phyloP scores from a whole-genome alignment of 2,113 vertebrate genomes.

The Lycaon pictus region DNA sequence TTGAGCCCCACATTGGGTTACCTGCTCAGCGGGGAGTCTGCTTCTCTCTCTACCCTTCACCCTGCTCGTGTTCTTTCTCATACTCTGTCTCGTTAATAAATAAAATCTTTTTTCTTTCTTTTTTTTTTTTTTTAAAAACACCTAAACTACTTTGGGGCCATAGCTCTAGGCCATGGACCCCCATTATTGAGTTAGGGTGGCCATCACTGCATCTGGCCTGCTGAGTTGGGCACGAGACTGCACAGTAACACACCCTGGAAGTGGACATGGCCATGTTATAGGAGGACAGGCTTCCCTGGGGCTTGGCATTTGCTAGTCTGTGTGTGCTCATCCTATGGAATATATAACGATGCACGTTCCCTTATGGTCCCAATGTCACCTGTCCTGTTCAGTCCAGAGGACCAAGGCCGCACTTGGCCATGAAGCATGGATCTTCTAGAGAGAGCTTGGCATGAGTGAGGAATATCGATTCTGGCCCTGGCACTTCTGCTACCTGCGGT shows the following conservation, averaged over 20 bases:
- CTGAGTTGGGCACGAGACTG: background rate
- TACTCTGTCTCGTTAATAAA: background rate
- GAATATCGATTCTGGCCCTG: background rate
- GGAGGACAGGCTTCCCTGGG: background rate
- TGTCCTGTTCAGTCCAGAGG: background rate
- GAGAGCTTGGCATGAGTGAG: background rate
- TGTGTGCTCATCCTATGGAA: too few species aligned
- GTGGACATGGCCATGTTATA: background rate
- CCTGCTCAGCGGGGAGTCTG: background rate
- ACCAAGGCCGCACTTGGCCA: background rate
- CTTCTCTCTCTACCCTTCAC: background rate
- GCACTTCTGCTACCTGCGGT: background rate
- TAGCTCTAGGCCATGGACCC: background rate
- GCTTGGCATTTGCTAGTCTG: background rate
- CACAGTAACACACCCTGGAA: background rate
- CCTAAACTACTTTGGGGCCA: background rate
- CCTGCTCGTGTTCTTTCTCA: background rate
- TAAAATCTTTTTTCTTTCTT: background rate
- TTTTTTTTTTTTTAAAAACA: background rate
- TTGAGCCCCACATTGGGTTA: background rate
- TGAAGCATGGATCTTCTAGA: accelerated
- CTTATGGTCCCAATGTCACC: accelerated
- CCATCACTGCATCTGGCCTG: background rate
- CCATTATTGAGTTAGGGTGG: background rate
- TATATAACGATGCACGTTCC: accelerated